Evolutionary conservation across 2,113 vertebrate genomes (phyloP).

Genomic region (Plecotus auritus): DNA sequence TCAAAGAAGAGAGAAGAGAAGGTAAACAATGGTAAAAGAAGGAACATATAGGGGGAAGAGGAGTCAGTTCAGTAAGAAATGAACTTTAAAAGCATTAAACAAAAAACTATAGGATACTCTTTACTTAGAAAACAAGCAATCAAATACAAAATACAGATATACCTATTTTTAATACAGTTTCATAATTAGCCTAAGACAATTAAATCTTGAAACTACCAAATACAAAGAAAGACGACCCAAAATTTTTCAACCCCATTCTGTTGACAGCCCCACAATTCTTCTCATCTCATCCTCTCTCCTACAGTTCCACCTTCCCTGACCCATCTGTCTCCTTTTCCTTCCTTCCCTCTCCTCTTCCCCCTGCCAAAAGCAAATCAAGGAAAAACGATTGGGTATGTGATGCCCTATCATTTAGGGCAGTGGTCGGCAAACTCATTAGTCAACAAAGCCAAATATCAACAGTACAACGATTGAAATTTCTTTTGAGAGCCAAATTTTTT

Average conservation of each 20-base stretch:
- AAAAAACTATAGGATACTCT: not conserved
- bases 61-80: not conserved
- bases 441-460: no score
- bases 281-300: not conserved
- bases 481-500: no score
- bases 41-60: fast-evolving
- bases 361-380: not conserved
- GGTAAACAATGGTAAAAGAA: not conserved
- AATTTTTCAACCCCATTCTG: not conserved
- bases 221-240: not conserved
- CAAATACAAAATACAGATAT: not conserved
- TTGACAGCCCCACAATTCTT: not conserved
- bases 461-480: no score
- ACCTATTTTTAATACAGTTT: not conserved
- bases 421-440: no score
- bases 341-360: not conserved
- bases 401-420: not conserved
- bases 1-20: not conserved
- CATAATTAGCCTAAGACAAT: not conserved
- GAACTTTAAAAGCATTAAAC: not conserved
- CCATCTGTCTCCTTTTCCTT: not conserved
- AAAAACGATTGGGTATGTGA: not conserved
- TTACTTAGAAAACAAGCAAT: constrained; percentile 5
- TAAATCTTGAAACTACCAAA: not conserved
- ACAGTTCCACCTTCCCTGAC: not conserved